Base-by-base conservation (phyloP, 2,888 invertebrate species). In the Craniophora ligustri region DNA sequence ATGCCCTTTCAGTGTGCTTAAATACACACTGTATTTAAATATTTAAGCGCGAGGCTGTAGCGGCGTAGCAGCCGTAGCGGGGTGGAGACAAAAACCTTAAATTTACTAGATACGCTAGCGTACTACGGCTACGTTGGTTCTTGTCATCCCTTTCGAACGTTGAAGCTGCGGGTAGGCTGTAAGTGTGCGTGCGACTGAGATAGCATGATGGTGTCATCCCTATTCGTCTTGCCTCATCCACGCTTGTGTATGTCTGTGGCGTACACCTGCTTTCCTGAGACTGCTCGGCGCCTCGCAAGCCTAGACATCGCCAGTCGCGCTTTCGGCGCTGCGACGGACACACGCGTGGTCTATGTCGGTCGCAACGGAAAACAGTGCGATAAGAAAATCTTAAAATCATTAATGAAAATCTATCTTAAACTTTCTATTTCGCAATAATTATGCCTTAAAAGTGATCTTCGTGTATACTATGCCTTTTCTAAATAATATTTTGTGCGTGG, bases 221-320 rank as follows among this genome's bases (percentile, higher is more conserved):
- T 58, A 61, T 75, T 50, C 56, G 50, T 44, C 35, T 50, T 73
- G 68, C 45, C 76, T 60, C 71, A 62, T 80, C 76, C 68, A 76
- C 50, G 62, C 50, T 64, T 51, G 54, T 72, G 63, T 75, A 68
- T 67, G 47, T 71, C 61, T 39, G 65, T 67, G 80, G 61, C 50
- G 65, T 75, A 69, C 83, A 87, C 87, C 86, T 86, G 83, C 60
- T 58, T 65, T 79, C 50, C 51, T 55, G 81, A 90, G 90, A 89
- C 90, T 72, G 90, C 88, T 82, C 79, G 89, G 85, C 89, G 89
- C 85, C 87, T 56, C 66, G 57, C 56, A 63, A 67, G 64, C 68
- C 48, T 47, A 60, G 62, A 55, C 55, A 21, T 48, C 19, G 65
- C 62, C 84, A 90, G 91, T 90, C 83, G 89, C 89, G 90, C 85